Percentiles rank a stretch among this genome's conserved stretches.
Evolutionary conservation across 1,140 invertebrate genomes (phyloP).

Genomic region (Prorops nasuta): DNA sequence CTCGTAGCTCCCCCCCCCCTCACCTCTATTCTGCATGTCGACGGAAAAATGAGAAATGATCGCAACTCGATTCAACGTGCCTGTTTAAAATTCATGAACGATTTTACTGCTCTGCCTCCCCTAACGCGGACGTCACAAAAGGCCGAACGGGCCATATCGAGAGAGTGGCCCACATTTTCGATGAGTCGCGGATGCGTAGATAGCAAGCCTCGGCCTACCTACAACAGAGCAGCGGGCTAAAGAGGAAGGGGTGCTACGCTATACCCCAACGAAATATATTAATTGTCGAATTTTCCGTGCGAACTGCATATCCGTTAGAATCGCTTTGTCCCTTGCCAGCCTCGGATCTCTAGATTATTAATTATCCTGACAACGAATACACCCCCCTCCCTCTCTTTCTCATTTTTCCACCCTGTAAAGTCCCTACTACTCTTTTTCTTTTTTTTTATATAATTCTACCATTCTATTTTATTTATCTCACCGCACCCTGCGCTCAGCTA

Average conservation of each 20-base stretch:
- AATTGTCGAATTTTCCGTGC: slow-evolving; percentile 47
- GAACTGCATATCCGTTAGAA: slow-evolving; percentile 34
- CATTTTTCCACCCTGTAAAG: slow-evolving; percentile 10
- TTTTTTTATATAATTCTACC: slow-evolving; percentile 1
- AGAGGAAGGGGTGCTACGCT: background rate
- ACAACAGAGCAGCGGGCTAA: background rate
- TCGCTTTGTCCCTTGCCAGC: slow-evolving; percentile 32
- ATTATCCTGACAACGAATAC: slow-evolving; percentile 20
- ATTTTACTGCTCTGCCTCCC: slow-evolving; percentile 40
- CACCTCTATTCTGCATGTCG: slow-evolving; percentile 27
- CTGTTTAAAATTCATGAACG: slow-evolving; percentile 59
- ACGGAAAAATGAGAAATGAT: slow-evolving; percentile 56
- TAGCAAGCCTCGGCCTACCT: background rate
- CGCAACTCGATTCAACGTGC: slow-evolving; percentile 43
- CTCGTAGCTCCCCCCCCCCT: slow-evolving; percentile 20
- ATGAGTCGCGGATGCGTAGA: slow-evolving; percentile 11
- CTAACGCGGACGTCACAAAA: slow-evolving; percentile 33
- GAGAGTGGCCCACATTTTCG: slow-evolving; percentile 26
- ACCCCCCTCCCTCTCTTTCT: background rate
- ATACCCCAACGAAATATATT: slow-evolving; percentile 39
- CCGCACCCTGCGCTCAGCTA: no score
- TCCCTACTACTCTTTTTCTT: no score
- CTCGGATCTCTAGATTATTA: slow-evolving; percentile 35
- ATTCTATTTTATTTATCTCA: background rate
- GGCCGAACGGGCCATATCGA: slow-evolving; percentile 37